Base-by-base conservation (phyloP, 37 sponge, comb jelly and placozoan genomes). In the Halisarca cf. caerulea region DNA sequence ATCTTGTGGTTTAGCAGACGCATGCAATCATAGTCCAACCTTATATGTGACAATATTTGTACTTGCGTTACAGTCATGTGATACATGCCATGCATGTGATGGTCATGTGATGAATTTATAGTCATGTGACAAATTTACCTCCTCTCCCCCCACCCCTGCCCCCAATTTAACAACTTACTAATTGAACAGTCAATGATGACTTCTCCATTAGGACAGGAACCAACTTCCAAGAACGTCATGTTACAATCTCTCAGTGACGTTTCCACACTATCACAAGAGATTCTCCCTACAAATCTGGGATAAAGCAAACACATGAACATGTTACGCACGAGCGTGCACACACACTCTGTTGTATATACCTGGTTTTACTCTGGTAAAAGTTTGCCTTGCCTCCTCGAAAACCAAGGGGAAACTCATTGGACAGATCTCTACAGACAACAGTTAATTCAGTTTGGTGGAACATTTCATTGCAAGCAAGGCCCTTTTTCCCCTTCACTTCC, bases 401-500 rank as follows among this genome's bases (percentile, higher is more conserved):
- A 47, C 51, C 51, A 14, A 47, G 11, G 51, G 51, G 9, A 47
- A 47, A 47, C 51, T 11, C 11, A 14, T 6, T 14, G 6, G 51
- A 47, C 20, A 74, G 40, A 18, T 23, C 24, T 40, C 39, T 1
- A 40, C 77, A 74, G 25, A 40, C 44, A 18, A 74, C 44, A 74
- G 0, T 74, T 1, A 44, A 42, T 36, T 40, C 25, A 2, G 42
- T 24, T 6, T 41, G 6, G 3, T 33, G 36, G 45, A 74, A 80
- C 14, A 5, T 57, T 11, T 74, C 45, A 14, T 14, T 20, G 6
- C 77, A 74, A 9, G 41, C 77, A 20, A 40, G 77, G 21, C 77
- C 77, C 77, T 44, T 41, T 44, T 74, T 37, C 77, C 45, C 77
- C 2, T 43, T 23, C 41, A 74, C 77, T 36, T 74, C 41, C 43